Conservation (phyloP, 2,113 vertebrate genomes). For the Spizaetus ornatus region DNA sequence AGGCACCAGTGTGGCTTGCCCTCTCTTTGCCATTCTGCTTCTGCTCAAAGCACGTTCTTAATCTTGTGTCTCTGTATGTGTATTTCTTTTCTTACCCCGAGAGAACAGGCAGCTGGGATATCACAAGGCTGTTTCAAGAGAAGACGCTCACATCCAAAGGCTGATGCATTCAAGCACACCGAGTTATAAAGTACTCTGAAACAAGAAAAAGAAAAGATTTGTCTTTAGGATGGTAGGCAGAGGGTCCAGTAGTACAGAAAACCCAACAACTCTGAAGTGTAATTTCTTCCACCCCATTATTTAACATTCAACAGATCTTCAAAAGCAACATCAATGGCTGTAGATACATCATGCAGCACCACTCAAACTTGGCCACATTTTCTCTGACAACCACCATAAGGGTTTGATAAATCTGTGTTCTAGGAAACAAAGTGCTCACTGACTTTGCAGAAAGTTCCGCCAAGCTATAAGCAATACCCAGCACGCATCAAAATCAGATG, state of each 20-base stretch:
- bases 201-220: not conserved
- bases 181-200: slow-evolving; percentile 5
- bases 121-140: not conserved
- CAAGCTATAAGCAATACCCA: not conserved
- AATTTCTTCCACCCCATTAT: not conserved
- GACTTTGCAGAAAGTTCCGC: not conserved
- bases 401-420: not conserved
- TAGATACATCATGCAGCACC: not conserved
- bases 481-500: not conserved
- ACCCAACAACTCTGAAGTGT: not conserved
- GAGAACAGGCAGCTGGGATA: not conserved
- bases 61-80: not conserved
- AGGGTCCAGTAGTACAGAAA: not conserved
- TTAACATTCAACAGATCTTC: not conserved
- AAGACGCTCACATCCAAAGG: not conserved
- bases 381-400: not conserved
- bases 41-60: not conserved
- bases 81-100: not conserved
- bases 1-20: not conserved
- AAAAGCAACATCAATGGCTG: not conserved
- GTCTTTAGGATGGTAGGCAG: not conserved
- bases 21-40: not conserved
- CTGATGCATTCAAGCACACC: not conserved
- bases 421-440: not conserved
- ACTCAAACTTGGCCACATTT: not conserved